These are phyloP conservation scores for Patella vulgata DNA, from an alignment of 1,140 invertebrate species.

Conservation along the genomic window DNA sequence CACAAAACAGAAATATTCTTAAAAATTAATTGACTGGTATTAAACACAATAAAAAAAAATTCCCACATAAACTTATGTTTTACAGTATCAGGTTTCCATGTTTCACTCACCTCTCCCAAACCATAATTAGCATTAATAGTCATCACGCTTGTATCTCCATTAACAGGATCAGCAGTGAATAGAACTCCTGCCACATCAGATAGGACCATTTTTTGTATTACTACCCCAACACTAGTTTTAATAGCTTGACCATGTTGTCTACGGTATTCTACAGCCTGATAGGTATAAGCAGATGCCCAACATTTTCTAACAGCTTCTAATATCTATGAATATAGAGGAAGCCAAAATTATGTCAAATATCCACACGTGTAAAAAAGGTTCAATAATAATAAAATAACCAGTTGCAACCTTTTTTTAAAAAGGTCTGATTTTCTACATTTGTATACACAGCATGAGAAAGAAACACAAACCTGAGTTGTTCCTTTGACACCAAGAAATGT, in stretches of 20 bases:
- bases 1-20: too few species aligned
- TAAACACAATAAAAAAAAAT: too few species aligned
- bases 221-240: slow-evolving; percentile 78
- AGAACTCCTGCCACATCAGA: slow-evolving; percentile 80
- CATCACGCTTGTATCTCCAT: slow-evolving; percentile 75
- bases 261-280: slow-evolving; percentile 78
- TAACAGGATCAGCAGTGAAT: slow-evolving; percentile 81
- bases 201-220: slow-evolving; percentile 80
- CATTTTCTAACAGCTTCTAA: slow-evolving; percentile 74
- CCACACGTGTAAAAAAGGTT: slow-evolving; percentile 1
- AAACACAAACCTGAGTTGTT: too few species aligned
- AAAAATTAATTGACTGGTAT: too few species aligned
- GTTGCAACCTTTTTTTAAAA: background rate
- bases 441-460: too few species aligned
- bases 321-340: slow-evolving; percentile 69
- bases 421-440: too few species aligned
- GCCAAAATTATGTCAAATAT: background rate
- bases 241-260: slow-evolving; percentile 76
- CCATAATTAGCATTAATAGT: slow-evolving; percentile 84
- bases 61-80: too few species aligned
- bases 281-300: slow-evolving; percentile 83
- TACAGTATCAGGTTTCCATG: too few species aligned
- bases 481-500: slow-evolving; percentile 76
- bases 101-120: slow-evolving; percentile 78
- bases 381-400: slow-evolving; percentile 1